These are phyloP conservation scores for Corvus cornix DNA, from an alignment of 2,113 vertebrate genomes.

Conservation along the genomic window DNA sequence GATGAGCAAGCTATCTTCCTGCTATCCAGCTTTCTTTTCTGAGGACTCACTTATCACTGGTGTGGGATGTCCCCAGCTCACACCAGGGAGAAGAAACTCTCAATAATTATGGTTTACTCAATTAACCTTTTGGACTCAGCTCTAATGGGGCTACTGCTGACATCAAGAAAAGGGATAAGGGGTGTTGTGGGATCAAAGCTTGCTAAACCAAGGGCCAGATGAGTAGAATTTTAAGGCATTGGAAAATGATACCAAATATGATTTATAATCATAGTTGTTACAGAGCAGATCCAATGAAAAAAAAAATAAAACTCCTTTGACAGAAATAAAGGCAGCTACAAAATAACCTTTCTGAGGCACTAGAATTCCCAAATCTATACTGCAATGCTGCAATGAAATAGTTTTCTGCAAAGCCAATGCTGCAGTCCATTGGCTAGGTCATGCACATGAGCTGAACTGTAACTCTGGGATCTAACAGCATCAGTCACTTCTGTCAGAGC, in stretches of 20 bases:
- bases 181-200: background rate
- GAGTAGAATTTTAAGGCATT: background rate
- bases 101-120: background rate
- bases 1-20: background rate
- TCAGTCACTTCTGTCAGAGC: constrained; percentile 40
- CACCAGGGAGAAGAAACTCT: background rate
- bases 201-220: background rate
- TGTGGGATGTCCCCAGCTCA: background rate
- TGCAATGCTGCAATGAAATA: constrained; percentile 15
- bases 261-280: background rate
- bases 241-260: background rate
- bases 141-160: background rate
- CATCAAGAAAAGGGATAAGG: background rate
- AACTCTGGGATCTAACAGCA: constrained; percentile 16
- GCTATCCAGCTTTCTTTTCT: background rate
- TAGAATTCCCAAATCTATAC: background rate
- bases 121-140: background rate
- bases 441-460: background rate
- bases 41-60: background rate
- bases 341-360: background rate
- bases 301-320: background rate
- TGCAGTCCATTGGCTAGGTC: constrained; percentile 26
- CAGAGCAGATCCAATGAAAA: background rate
- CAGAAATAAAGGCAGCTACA: background rate
- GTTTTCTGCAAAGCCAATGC: background rate